A percentile compares a stretch with the other conserved stretches of the same genome.
Conservation (phyloP, 2,113 vertebrate species). For the Brachyistius frenatus region DNA sequence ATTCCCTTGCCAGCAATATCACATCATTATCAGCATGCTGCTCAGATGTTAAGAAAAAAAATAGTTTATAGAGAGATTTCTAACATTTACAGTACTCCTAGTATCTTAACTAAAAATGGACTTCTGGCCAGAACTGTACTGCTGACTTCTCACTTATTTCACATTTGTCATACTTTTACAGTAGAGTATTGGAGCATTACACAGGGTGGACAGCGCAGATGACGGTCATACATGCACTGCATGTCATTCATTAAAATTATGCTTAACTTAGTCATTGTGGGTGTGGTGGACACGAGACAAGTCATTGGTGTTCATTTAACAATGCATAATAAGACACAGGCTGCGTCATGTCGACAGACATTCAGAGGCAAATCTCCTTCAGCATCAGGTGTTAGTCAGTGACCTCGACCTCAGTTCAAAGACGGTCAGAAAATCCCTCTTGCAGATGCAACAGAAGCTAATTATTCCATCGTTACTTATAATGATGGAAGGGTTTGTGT, state of each 20-base stretch:
- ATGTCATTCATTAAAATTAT: slow-evolving; percentile 19
- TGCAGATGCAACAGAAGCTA: slow-evolving; percentile 19
- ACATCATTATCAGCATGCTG: slow-evolving; percentile 32
- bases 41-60: slow-evolving; percentile 8
- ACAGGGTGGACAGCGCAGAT: background rate
- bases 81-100: background rate
- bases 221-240: slow-evolving; percentile 3
- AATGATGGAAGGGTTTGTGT: slow-evolving; percentile 52
- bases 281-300: slow-evolving; percentile 57
- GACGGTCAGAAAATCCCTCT: slow-evolving; percentile 38
- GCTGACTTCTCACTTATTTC: slow-evolving; percentile 4
- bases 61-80: slow-evolving; percentile 21
- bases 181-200: background rate
- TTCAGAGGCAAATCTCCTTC: slow-evolving; percentile 38
- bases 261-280: slow-evolving; percentile 47
- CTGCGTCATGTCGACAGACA: slow-evolving; percentile 65
- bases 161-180: background rate
- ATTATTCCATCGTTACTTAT: slow-evolving; percentile 48
- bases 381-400: slow-evolving; percentile 80
- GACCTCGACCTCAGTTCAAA: slow-evolving; percentile 71
- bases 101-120: background rate
- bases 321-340: slow-evolving; percentile 27
- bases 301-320: slow-evolving; percentile 31
- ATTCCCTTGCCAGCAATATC: slow-evolving; percentile 39
- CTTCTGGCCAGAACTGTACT: background rate